Conservation (phyloP, 2,113 vertebrate genomes). For the Prolemur simus region DNA sequence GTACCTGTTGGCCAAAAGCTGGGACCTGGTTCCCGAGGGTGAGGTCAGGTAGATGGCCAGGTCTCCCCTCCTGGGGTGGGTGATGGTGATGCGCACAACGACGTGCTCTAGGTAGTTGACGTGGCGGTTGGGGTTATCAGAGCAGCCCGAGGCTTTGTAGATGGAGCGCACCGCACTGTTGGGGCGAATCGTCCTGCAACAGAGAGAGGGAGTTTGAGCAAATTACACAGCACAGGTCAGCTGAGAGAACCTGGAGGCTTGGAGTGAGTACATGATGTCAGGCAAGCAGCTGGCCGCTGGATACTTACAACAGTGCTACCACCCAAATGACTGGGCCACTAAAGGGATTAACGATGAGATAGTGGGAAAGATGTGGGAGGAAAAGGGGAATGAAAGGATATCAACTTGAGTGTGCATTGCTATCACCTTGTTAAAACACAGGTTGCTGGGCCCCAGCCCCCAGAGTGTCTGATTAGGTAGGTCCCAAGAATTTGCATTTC, state of each 20-base stretch:
- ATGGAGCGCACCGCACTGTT: constrained; percentile 95
- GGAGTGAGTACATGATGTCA: accelerated
- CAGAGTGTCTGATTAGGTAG: not conserved
- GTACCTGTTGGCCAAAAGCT: constrained; percentile 98
- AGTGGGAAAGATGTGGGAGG: not conserved
- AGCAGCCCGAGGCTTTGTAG: constrained; percentile 98
- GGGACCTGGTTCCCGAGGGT: constrained; percentile 98
- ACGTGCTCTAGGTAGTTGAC: constrained; percentile 98
- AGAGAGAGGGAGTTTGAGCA: constrained; percentile 13
- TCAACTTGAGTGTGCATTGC: not conserved
- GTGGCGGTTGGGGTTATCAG: constrained; percentile 94
- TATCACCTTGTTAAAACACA: not conserved
- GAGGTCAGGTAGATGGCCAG: constrained; percentile 98
- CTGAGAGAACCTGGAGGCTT: not conserved
- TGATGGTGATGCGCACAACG: constrained; percentile 96
- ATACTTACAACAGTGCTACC: not conserved
- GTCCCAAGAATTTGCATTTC: not conserved
- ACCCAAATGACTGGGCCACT: not conserved
- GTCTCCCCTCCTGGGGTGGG: constrained; percentile 96
- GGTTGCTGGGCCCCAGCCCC: not conserved
- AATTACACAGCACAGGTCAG: not conserved
- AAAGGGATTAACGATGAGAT: not conserved
- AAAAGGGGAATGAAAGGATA: not conserved
- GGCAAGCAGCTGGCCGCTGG: not conserved
- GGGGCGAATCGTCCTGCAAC: constrained; percentile 94